Evolutionary conservation across 2,113 vertebrate species (phyloP), one percentile per base, ranked within the genome.

Genomic region (Circaetus cinerascens): DNA sequence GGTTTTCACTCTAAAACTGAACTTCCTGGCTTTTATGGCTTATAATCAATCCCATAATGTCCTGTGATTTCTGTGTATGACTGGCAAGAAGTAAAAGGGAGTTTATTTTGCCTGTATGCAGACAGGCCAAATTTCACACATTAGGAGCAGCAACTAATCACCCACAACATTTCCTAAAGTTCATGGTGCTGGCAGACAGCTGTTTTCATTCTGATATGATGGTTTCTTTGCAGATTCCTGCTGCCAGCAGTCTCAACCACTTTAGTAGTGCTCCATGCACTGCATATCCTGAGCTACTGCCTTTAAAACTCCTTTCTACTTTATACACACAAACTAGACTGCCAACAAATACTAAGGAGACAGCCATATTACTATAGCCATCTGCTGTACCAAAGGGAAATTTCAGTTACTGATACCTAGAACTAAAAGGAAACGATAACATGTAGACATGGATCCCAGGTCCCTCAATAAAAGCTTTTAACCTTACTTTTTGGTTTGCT

Each of bases 71-170:
- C 89, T 73, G 5, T 23, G 41, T 88, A 46, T 57, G 81, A 94
- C 34, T 88, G 46, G 69, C 59, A 93, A 96, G 90, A 95, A 78
- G 48, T 81, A 89, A 88, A 85, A 86, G 19, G 74, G 63, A 63
- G 60, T 94, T 97, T 89, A 81, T 81, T 97, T 96, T 91, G 92
- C 94, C 84, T 91, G 27, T 55, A 76, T 41, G 71, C 89, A 91
- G 89, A 67, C 94, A 93, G 63, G 91, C 96, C 96, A 96, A 94
- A 84, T 97, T 97, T 97, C 95, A 97, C 97, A 94, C 97, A 86
- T 96, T 96, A 95, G 78, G 74, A 95, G 69, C 60, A 95, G 93
- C 91, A 94, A 90, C 91, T 97, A 94, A 96, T 97, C 94, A 97
- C 78, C 91, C 93, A 83, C 93, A 96, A 86, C 89, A 90, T 93